Percentiles rank a stretch among this genome's conserved stretches.
phyloP scores from a whole-genome alignment of 1,140 invertebrate species.

The Hetaerina americana region DNA sequence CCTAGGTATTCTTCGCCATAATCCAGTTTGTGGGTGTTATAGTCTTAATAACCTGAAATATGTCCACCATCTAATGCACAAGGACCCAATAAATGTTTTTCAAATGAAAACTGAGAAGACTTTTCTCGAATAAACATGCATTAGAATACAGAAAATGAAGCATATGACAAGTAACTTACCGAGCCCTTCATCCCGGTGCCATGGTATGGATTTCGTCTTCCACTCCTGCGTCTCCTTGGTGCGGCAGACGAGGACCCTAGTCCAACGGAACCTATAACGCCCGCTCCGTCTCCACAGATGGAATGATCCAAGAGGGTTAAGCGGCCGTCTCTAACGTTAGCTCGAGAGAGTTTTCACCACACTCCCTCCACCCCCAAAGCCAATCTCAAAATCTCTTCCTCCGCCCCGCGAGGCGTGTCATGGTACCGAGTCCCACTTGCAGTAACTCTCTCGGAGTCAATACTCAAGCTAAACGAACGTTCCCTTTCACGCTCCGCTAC shows the following conservation, averaged over 20 bases:
- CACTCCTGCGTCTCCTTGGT: background rate
- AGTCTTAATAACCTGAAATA: too few species aligned
- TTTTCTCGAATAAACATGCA: too few species aligned
- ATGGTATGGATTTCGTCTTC: background rate
- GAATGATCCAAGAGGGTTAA: background rate
- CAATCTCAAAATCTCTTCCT: background rate
- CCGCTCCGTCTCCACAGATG: background rate
- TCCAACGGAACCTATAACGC: too few species aligned
- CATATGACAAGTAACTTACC: background rate
- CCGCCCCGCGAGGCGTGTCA: background rate
- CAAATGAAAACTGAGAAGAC: too few species aligned
- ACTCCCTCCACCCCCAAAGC: background rate
- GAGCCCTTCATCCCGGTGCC: background rate
- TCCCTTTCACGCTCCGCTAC: background rate
- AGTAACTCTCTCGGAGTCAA: too few species aligned
- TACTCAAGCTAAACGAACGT: background rate
- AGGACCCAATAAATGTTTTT: too few species aligned
- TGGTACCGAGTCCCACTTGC: background rate
- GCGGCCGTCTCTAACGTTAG: too few species aligned
- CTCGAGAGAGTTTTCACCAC: too few species aligned
- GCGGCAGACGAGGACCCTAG: background rate
- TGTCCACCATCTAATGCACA: too few species aligned
- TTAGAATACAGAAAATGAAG: too few species aligned
- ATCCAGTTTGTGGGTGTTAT: too few species aligned
- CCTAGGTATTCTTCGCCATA: too few species aligned